Base-by-base conservation (phyloP, 2,888 invertebrate species). In the Hypsopygia costalis region DNA sequence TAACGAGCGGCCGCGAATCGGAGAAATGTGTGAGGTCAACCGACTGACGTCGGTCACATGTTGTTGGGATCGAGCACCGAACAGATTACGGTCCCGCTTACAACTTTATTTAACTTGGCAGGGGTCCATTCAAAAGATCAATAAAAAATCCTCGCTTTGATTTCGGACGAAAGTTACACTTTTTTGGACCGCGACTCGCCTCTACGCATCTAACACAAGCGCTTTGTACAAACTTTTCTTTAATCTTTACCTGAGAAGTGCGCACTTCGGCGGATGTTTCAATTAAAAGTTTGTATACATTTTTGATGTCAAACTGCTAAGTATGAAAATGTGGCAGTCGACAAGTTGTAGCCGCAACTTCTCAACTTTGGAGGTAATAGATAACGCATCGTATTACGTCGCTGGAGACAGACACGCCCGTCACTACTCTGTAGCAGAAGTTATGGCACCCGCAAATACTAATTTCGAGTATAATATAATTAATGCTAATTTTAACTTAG, bases 51-150 rank as follows among this genome's bases (percentile, higher is more conserved):
- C 70, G 68, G 74, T 71, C 74, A 63, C 69, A 69, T 71, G 74
- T 69, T 73, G 66, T 62, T 64, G 61, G 59, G 60, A 62, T 69
- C 66, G 69, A 64, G 65, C 61, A 62, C 62, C 62, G 69, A 63
- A 73, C 71, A 74, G 77, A 77, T 80, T 81, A 78, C 79, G 74
- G 73, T 69, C 70, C 53, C 68, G 69, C 66, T 70, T 72, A 74
- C 67, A 68, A 73, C 69, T 75, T 73, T 71, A 76, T 75, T 71
- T 72, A 73, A 68, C 70, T 69, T 64, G 63, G 58, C 58, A 54
- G 49, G 49, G 47, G 50, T 52, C 59, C 58, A 62, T 69, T 72
- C 55, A 62, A 51, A 49, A 56, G 66, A 69, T 73, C 73, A 72
- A 74, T 69, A 66, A 71, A 74, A 51, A 69, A 70, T 46, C 51